Base-by-base conservation (phyloP, 2,113 vertebrate genomes). In the Aegithalos caudatus region DNA sequence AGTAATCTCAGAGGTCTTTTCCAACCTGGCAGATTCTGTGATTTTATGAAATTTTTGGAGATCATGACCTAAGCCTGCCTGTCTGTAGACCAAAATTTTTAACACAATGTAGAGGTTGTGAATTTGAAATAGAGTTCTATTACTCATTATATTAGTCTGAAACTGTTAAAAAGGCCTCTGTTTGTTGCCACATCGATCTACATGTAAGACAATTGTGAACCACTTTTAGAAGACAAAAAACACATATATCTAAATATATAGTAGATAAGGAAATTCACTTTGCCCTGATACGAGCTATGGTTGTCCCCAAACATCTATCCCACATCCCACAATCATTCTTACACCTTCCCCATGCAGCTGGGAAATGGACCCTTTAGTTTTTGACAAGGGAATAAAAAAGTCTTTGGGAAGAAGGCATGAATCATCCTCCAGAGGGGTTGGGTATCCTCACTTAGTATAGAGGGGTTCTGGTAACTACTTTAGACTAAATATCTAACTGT, bases 391-490 rank as follows among this genome's bases (percentile, higher is more conserved):
- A 71, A 20, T 72, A 35, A 45, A 64, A 28, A 15, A 24, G 11
- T 11, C 3, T 62, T 54, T 45, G 11, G 21, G 45, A 22, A 78
- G 14, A 85, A 19, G 12, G 9, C 40, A 29, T 35, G 31, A 78
- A 60, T 64, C 0, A 0, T 29, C 60, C 12, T 61, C 22, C 73
- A 64, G 45, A 90, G 5, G 7, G 57, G 8, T 33, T 38, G 21
- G 7, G 16, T 85, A 38, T 16, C 5, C 40, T 14, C 37, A 70
- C n/a, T 37, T 51, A 56, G 24, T 35, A 50, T 1, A 0, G 50
- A 69, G 50, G 31, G 23, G 16, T 14, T 53, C 48, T 51, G 28
- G 31, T 21, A 81, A 65, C 7, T 17, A 65, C 17, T 44, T 89
- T 56, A 77, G 37, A 40, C 28, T 66, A 19, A 91, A n/a, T 78